Conservation (phyloP, 2,797 vertebrate genomes). For the Hypotaenidia philippensis region DNA sequence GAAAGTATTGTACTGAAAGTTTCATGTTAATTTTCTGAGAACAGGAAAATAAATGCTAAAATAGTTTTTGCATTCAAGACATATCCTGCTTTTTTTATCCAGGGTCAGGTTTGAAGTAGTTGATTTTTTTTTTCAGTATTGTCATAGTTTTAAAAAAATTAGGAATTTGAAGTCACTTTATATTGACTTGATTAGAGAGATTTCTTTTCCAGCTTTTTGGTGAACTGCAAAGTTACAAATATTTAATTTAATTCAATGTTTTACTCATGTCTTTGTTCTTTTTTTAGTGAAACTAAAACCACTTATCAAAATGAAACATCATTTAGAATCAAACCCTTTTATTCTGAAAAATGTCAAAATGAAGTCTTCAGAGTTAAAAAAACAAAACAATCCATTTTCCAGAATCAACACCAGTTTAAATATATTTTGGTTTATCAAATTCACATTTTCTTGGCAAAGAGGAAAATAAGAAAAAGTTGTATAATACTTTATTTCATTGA, state of each 20-base stretch:
- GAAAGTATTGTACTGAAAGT: not conserved
- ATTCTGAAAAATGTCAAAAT: not conserved
- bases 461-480: not conserved
- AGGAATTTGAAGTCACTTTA: not conserved
- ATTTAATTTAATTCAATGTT: not conserved
- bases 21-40: not conserved
- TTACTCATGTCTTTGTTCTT: not conserved
- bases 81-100: not conserved
- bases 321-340: not conserved
- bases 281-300: not conserved
- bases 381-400: accelerated
- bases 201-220: not conserved
- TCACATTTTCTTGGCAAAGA: not conserved
- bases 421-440: not conserved
- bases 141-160: not conserved
- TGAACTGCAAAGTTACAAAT: not conserved
- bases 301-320: not conserved
- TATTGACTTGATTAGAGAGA: not conserved
- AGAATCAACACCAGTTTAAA: not conserved
- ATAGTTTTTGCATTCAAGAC: not conserved
- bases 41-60: not conserved
- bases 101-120: not conserved
- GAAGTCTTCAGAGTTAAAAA: not conserved
- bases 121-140: not conserved
- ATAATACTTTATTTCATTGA: not conserved